These are phyloP conservation scores for Passer domesticus DNA, from an alignment of 2,113 vertebrate species.

Conservation along the genomic window DNA sequence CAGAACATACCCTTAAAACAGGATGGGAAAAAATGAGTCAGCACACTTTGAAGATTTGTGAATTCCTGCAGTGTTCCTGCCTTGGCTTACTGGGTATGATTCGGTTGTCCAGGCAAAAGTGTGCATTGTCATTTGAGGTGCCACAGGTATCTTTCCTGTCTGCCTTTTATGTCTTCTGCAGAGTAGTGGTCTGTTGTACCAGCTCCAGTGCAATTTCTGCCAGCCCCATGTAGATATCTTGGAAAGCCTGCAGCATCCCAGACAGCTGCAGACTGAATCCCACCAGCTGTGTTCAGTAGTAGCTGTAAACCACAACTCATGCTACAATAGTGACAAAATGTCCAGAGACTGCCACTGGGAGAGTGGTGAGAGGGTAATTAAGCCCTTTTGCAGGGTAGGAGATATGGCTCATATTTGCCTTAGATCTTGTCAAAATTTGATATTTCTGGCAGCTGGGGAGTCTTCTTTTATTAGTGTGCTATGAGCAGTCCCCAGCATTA, in stretches of 20 bases:
- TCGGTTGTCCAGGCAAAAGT: background rate
- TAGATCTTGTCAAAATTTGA: background rate
- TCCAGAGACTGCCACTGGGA: background rate
- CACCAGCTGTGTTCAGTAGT: background rate
- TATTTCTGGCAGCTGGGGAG: accelerated
- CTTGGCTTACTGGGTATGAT: background rate
- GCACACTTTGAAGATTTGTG: background rate
- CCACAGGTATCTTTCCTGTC: background rate
- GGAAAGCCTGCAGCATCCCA: background rate
- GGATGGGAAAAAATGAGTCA: background rate
- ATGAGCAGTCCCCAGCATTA: background rate
- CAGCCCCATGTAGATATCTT: background rate
- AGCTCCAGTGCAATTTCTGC: background rate
- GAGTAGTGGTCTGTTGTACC: background rate
- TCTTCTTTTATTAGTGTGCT: background rate
- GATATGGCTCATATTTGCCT: background rate
- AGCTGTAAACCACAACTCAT: background rate
- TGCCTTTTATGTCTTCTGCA: background rate
- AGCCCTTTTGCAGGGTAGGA: background rate
- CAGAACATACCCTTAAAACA: background rate
- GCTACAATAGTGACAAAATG: background rate
- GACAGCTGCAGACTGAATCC: background rate
- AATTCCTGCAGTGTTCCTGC: background rate
- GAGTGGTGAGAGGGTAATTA: background rate
- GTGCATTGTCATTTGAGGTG: background rate